Evolutionary conservation across 2,888 invertebrate species (phyloP), one percentile per base, ranked within the genome.

Genomic region (Atrina japonica): DNA sequence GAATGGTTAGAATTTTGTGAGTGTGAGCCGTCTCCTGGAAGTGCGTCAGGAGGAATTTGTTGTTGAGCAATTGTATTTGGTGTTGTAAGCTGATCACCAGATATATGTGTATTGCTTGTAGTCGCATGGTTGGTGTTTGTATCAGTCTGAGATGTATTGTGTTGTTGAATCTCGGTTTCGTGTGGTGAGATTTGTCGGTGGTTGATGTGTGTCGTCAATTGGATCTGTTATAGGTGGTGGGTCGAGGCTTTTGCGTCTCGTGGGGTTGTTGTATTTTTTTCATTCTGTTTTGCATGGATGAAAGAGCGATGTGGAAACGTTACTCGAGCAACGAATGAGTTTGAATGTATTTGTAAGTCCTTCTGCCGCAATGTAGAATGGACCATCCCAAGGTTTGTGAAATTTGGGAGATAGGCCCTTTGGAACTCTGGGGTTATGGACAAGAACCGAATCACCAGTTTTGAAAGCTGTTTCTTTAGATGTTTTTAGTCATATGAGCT

Each of bases 391-490:
- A 53, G 43, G 50, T 25, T 30, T 16, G 16, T 27, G 21, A 3
- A 71, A 66, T 56, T 71, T 70, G 7, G 60, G 60, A 40, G 63
- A 64, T 5, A 63, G 43, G 23, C 67, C 60, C 9, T n/a, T 21
- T 7, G 53, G 63, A 3, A 29, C 43, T 40, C 40, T 21, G 5
- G 47, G 6, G 9, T 9, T 23, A 7, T 53, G 25, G 27, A 70
- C 21, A n/a, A 49, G 18, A 14, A 49, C 49, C 18, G 18, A 21
- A 49, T 49, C 49, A n/a, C 49, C 49, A 7, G 18, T n/a, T 6
- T 49, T 49, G 49, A 49, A 49, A n/a, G 14, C 18, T 49, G 49
- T 14, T n/a, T 7, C 18, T 14, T 7, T 14, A 21, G 49, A 14
- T 21, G n/a, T n/a, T n/a, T n/a, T n/a, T n/a, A n/a, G n/a, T n/a